A percentile compares a stretch with the other conserved stretches of the same genome.
Evolutionary conservation across 2,113 vertebrate species (phyloP).

Genomic region (Upupa epops): DNA sequence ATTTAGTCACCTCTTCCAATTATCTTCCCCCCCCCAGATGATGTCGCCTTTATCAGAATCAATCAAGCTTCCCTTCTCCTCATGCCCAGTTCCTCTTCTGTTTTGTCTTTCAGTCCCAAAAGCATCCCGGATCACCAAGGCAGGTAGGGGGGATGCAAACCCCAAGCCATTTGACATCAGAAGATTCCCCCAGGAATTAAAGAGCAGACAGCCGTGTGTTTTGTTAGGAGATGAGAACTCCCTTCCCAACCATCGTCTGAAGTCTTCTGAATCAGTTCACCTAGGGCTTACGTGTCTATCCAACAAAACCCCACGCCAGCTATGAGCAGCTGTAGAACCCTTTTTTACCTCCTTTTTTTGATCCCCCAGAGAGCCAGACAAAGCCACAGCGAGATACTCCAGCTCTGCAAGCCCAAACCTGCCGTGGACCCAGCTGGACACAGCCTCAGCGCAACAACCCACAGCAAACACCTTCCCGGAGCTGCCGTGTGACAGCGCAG

Average conservation of each 20-base stretch:
- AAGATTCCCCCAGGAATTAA: background rate
- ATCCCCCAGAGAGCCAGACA: background rate
- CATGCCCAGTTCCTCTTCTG: background rate
- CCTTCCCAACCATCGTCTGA: background rate
- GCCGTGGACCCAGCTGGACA: slow-evolving; percentile 8
- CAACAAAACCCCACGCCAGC: background rate
- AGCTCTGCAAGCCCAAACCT: background rate
- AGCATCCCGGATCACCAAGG: background rate
- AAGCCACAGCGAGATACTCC: background rate
- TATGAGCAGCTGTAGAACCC: background rate
- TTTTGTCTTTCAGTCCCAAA: rapidly evolving
- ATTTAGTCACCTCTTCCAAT: background rate
- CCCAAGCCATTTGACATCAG: background rate
- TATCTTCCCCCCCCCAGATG: background rate
- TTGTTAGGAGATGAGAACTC: background rate
- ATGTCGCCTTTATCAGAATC: background rate
- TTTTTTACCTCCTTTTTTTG: background rate
- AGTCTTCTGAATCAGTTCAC: background rate
- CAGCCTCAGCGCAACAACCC: background rate
- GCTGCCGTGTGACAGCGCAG: background rate
- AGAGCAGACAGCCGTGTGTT: background rate
- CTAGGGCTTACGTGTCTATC: background rate
- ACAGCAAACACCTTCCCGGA: slow-evolving; percentile 14
- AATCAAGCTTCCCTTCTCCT: background rate
- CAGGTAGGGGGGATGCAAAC: background rate